phyloP scores from a whole-genome alignment of 2,888 invertebrate genomes.

The Calameuta filiformis region DNA sequence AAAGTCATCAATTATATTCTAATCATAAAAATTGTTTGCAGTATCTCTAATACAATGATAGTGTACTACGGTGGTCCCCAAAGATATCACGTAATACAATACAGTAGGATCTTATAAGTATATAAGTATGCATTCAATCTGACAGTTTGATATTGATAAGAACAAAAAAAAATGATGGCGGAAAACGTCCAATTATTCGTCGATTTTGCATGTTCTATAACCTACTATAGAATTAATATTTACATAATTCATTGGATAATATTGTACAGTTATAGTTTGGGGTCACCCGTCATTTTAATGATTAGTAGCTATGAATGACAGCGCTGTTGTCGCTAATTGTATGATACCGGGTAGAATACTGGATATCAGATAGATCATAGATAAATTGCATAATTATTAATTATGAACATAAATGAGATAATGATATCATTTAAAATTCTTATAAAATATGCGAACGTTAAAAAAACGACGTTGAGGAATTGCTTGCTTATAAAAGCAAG shows the following conservation, averaged over 20 bases:
- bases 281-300: conserved; percentile 36
- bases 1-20: background rate
- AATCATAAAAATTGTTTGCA: background rate
- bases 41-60: background rate
- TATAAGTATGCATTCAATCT: background rate
- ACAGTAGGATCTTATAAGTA: background rate
- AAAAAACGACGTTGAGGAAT: background rate
- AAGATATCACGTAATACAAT: background rate
- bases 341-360: conserved; percentile 51
- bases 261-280: conserved; percentile 14
- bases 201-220: background rate
- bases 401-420: background rate
- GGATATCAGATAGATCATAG: conserved; percentile 43
- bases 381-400: conserved; percentile 2
- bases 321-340: conserved; percentile 42
- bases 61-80: background rate
- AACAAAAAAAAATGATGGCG: background rate
- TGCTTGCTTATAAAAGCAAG: background rate
- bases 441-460: background rate
- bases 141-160: background rate
- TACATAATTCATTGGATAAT: background rate
- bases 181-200: background rate
- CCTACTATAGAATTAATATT: background rate
- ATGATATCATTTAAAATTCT: background rate
- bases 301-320: conserved; percentile 45